phyloP scores from a whole-genome alignment of 2,888 invertebrate species.

The Andrena chrysosceles region DNA sequence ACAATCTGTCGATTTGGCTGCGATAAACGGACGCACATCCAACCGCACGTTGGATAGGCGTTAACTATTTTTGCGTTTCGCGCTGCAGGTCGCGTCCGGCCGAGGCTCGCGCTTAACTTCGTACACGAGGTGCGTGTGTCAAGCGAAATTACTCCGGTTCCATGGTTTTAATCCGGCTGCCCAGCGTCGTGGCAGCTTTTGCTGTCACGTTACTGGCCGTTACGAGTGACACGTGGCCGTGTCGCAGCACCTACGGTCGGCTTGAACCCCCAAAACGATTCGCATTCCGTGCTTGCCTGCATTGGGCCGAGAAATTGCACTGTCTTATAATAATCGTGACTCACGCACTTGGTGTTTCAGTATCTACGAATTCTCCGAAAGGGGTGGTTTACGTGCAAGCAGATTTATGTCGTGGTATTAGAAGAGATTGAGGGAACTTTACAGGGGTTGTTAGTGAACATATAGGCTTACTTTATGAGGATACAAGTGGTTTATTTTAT shows the following conservation, averaged over 20 bases:
- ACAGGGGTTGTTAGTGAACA: neutral
- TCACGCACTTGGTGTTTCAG: conserved; percentile 5
- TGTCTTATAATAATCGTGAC: conserved; percentile 41
- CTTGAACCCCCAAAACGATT: conserved; percentile 23
- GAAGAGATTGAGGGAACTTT: neutral
- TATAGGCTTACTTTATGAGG: neutral
- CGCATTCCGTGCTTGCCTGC: conserved; percentile 41
- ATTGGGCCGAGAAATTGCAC: conserved; percentile 44
- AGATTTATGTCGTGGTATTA: too few relatives aligned
- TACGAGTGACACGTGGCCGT: conserved; percentile 38
- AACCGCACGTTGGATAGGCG: conserved; percentile 42
- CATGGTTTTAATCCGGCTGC: conserved; percentile 58
- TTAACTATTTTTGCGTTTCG: conserved; percentile 55
- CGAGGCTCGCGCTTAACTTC: conserved; percentile 44
- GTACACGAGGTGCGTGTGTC: conserved; percentile 43
- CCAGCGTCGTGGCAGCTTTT: conserved; percentile 39
- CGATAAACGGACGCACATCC: conserved; percentile 9
- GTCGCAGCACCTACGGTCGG: neutral
- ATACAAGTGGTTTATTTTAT: neutral
- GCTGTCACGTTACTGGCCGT: conserved; percentile 56
- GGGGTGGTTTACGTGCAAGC: neutral
- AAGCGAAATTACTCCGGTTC: conserved; percentile 52
- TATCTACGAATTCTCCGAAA: conserved; percentile 18
- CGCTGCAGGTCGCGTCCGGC: neutral
- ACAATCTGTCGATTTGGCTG: conserved; percentile 27